phyloP scores from a whole-genome alignment of 2,888 invertebrate species.

The Apotomis turbidana region DNA sequence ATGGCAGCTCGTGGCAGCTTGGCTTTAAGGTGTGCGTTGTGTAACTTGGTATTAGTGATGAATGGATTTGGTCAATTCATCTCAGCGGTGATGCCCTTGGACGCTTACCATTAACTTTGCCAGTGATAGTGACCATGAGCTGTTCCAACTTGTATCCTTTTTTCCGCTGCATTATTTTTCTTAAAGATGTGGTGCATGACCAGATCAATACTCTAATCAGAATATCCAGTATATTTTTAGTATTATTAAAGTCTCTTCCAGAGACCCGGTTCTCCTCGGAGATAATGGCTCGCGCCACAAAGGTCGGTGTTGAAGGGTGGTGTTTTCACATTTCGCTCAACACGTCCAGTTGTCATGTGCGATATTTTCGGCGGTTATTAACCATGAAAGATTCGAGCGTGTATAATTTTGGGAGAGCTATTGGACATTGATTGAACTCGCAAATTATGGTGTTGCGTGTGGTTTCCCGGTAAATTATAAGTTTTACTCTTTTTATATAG shows the following conservation, averaged over 20 bases:
- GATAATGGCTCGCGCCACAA: constrained; percentile 48
- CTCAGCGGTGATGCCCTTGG: too few relatives aligned
- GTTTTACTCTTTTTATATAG: not conserved
- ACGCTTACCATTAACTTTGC: too few relatives aligned
- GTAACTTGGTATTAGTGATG: too few relatives aligned
- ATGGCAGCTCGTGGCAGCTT: too few relatives aligned
- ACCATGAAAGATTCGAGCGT: constrained; percentile 44
- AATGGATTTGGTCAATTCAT: too few relatives aligned
- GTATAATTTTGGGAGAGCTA: constrained; percentile 30
- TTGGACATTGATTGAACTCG: constrained; percentile 35
- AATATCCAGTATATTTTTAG: not conserved
- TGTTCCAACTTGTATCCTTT: too few relatives aligned
- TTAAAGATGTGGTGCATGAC: too few relatives aligned
- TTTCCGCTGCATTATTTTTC: too few relatives aligned
- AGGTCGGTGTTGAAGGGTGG: constrained; percentile 57
- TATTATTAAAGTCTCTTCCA: constrained; percentile 19
- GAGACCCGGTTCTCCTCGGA: constrained; percentile 42
- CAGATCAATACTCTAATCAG: too few relatives aligned
- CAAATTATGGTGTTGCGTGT: constrained; percentile 30
- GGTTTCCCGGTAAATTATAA: constrained; percentile 27
- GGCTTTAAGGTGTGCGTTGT: too few relatives aligned
- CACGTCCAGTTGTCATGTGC: constrained; percentile 62
- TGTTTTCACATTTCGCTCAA: constrained; percentile 58
- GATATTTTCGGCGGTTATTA: constrained; percentile 66
- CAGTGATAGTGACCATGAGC: too few relatives aligned